Evolutionary conservation across 2,888 invertebrate species (phyloP).

Genomic region (Cyrtodaria siliqua): DNA sequence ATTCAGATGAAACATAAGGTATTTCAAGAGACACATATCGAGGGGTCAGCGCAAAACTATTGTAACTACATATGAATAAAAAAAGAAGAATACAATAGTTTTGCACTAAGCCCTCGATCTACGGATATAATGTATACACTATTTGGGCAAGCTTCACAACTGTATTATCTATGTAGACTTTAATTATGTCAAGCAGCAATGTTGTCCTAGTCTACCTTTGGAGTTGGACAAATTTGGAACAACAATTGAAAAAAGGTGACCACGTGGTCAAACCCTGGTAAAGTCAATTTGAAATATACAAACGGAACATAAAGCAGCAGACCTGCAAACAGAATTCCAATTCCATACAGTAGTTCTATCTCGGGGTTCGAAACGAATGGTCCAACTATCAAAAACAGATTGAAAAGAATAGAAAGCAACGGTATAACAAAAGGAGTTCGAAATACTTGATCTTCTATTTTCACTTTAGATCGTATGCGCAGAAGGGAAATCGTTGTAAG

Average conservation of each 20-base stretch:
- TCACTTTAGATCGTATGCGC: conserved; percentile 4
- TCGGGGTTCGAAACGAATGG: conserved; percentile 50
- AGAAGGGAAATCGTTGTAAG: conserved; percentile 1
- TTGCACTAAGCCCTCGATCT: too few relatives aligned
- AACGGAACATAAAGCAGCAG: conserved; percentile 56
- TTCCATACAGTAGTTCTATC: conserved; percentile 58
- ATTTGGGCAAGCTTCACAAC: too few relatives aligned
- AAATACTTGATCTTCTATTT: conserved; percentile 13
- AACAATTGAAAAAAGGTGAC: conserved; percentile 36
- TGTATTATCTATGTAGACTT: too few relatives aligned
- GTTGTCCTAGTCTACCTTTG: conserved; percentile 9
- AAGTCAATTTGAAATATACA: conserved; percentile 35
- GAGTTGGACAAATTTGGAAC: conserved; percentile 28
- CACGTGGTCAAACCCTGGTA: conserved; percentile 30
- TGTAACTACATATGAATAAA: too few relatives aligned
- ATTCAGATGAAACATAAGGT: too few relatives aligned
- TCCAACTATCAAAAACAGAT: conserved; percentile 55
- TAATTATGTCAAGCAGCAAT: background rate
- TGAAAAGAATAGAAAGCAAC: conserved; percentile 28
- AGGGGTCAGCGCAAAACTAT: too few relatives aligned
- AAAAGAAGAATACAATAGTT: too few relatives aligned
- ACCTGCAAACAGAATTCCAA: conserved; percentile 40
- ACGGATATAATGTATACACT: too few relatives aligned
- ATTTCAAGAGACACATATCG: too few relatives aligned
- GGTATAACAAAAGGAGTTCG: conserved; percentile 45